Conservation (phyloP, 2,888 invertebrate species). For the Ceramica pisi region DNA sequence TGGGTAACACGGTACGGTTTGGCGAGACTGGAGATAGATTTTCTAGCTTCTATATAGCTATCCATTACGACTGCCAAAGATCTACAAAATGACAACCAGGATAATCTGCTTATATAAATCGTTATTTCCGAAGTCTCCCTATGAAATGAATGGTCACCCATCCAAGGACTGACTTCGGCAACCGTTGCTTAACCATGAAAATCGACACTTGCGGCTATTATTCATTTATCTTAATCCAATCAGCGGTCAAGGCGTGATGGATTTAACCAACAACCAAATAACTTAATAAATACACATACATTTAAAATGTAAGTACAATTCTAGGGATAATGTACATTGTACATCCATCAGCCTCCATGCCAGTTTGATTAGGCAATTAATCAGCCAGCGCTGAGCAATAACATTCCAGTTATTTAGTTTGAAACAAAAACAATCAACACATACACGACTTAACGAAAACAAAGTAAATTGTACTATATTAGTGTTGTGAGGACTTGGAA, state of each 20-base stretch:
- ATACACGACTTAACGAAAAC: constrained; percentile 45
- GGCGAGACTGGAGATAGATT: too few relatives aligned
- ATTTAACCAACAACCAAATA: not conserved
- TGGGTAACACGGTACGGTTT: too few relatives aligned
- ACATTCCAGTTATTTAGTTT: constrained; percentile 56
- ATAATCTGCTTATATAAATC: too few relatives aligned
- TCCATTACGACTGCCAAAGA: too few relatives aligned
- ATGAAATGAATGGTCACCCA: too few relatives aligned
- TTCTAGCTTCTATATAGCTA: too few relatives aligned
- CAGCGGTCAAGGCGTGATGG: not conserved
- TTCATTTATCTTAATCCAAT: not conserved
- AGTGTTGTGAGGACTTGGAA: constrained; percentile 3
- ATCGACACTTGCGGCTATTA: too few relatives aligned
- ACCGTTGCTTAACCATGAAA: too few relatives aligned
- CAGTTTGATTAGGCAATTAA: constrained; percentile 51
- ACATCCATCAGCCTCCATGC: constrained; percentile 38
- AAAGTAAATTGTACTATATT: constrained; percentile 14
- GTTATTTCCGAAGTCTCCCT: too few relatives aligned
- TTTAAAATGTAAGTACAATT: constrained; percentile 8
- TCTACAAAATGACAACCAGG: too few relatives aligned
- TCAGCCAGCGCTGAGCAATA: constrained; percentile 47
- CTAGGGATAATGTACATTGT: constrained; percentile 34
- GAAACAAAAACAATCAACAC: constrained; percentile 53
- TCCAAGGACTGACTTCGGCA: too few relatives aligned
- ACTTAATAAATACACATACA: not conserved